Evolutionary conservation across 1,140 invertebrate genomes (phyloP), one percentile per base, ranked within the genome.

Genomic region (Batillaria attramentaria): DNA sequence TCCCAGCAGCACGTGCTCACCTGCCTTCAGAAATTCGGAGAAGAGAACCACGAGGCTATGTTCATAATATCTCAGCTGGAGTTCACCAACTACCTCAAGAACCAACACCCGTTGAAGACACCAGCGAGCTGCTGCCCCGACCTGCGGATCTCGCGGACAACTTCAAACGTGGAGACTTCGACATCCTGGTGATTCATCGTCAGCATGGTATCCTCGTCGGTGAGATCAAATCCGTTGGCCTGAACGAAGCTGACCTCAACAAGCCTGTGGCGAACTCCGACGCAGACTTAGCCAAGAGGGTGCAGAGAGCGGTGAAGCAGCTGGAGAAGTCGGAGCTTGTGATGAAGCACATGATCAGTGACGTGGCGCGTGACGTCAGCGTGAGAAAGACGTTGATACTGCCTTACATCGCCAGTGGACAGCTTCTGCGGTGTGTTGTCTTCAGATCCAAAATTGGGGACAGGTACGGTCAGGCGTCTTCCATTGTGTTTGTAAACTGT

Each of bases 111-210:
- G n/a, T n/a, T n/a, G n/a, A n/a, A n/a, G n/a, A n/a, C n/a, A n/a
- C n/a, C n/a, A n/a, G n/a, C n/a, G n/a, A n/a, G n/a, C n/a, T n/a
- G 57, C 24, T 62, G 24, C 57, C 57, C 3, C 10, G 57, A 8
- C 57, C 57, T 6, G n/a, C n/a, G n/a, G 33, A 24, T 0, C 57
- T 62, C n/a, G n/a, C 57, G 6, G 33, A 24, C n/a, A 24, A 62
- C 3, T 62, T 28, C 57, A 24, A 31, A n/a, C 10, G 57, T 3
- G 57, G 57, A 8, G 13, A 62, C n/a, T 62, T 62, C 57, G 33
- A 62, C 57, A 62, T 62, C 33, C 57, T 62, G 57, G 57, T 62
- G 57, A 62, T 62, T 24, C 57, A 62, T 31, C 57, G 24, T 8
- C 57, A 31, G 10, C 33, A n/a, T n/a, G 57, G 57, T 24, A 62